A percentile compares a stretch with the other conserved stretches of the same genome.
Evolutionary conservation across 2,888 invertebrate genomes (phyloP).

Genomic region (Ctena decussata): DNA sequence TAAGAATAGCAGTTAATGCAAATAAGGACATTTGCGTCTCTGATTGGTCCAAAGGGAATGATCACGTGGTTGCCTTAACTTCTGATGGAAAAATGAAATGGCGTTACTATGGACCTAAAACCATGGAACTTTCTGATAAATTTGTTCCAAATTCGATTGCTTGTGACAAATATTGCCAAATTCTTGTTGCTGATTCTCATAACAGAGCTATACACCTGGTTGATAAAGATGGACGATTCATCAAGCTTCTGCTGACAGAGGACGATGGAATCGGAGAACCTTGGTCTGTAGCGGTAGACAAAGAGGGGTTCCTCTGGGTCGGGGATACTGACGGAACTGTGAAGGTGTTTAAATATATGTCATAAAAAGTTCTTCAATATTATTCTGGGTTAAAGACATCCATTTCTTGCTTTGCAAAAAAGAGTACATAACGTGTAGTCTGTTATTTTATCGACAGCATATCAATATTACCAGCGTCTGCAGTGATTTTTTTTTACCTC

Average conservation of each 20-base stretch:
- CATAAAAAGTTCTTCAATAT: not conserved
- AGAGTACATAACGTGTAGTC: not conserved
- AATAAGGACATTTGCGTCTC: slow-evolving; percentile 67
- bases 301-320: slow-evolving; percentile 62
- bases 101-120: slow-evolving; percentile 59
- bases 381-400: too few relatives aligned
- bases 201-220: slow-evolving; percentile 59
- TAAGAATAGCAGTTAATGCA: slow-evolving; percentile 58
- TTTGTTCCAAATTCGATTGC: slow-evolving; percentile 63
- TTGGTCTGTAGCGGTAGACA: slow-evolving; percentile 65
- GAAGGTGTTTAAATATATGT: slow-evolving; percentile 56
- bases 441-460: not conserved
- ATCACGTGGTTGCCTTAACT: slow-evolving; percentile 59
- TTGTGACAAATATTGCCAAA: slow-evolving; percentile 61
- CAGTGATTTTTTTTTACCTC: too few relatives aligned
- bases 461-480: too few relatives aligned
- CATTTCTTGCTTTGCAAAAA: not conserved
- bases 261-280: slow-evolving; percentile 64
- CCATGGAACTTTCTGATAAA: slow-evolving; percentile 45
- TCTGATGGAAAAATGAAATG: slow-evolving; percentile 61
- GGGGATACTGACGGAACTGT: slow-evolving; percentile 63
- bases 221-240: slow-evolving; percentile 62
- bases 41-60: slow-evolving; percentile 64
- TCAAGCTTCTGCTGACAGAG: slow-evolving; percentile 58
- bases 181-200: slow-evolving; percentile 62